Conservation (phyloP, 2,113 vertebrate genomes). For the Sinosuthora webbiana region DNA sequence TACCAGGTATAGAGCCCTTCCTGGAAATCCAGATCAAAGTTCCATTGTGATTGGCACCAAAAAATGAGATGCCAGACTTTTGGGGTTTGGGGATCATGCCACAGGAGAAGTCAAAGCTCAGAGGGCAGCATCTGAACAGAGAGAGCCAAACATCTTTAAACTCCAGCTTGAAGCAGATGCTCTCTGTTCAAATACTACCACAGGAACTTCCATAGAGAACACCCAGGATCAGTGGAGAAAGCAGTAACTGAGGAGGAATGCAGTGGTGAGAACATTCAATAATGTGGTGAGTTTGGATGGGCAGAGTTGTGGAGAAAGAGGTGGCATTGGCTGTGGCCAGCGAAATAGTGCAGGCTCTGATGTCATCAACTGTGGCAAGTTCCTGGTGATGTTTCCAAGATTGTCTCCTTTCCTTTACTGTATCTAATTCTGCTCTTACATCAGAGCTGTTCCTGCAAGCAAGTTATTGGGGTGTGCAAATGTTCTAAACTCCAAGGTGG, state of each 20-base stretch:
- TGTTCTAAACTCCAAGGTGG: background rate
- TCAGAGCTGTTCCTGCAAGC: background rate
- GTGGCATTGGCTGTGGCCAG: background rate
- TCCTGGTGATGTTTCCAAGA: background rate
- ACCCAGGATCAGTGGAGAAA: background rate
- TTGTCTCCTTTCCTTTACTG: background rate
- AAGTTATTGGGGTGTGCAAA: background rate
- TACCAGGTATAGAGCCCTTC: background rate
- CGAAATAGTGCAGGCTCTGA: background rate
- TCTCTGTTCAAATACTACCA: background rate
- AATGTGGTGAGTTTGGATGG: background rate
- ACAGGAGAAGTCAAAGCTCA: background rate
- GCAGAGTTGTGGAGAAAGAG: background rate
- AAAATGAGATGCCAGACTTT: background rate
- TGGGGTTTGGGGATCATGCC: background rate
- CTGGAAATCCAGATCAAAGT: background rate
- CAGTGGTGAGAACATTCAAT: background rate
- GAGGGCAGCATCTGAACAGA: background rate
- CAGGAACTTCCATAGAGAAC: background rate
- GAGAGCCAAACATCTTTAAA: background rate
- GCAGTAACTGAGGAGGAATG: background rate
- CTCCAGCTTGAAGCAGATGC: background rate
- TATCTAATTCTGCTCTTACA: background rate
- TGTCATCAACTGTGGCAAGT: background rate
- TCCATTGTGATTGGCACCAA: background rate